Percentiles rank a stretch among this genome's conserved stretches.
Conservation (phyloP, 2,797 vertebrate species). For the Scarus forsteni region DNA sequence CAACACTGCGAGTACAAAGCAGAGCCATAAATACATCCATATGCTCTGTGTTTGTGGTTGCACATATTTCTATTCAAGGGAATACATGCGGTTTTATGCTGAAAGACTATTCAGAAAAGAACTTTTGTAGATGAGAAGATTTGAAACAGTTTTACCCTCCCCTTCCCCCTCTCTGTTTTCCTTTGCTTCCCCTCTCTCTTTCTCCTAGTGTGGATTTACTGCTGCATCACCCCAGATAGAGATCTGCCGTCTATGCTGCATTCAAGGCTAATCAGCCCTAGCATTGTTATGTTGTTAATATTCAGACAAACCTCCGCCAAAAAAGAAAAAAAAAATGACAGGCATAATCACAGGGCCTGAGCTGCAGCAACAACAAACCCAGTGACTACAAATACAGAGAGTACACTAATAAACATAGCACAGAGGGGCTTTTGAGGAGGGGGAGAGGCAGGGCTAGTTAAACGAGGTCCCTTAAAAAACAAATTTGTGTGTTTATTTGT, state of each 20-base stretch:
- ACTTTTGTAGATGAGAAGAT: slow-evolving; percentile 83
- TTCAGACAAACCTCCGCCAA: slow-evolving; percentile 65
- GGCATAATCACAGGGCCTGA: slow-evolving; percentile 72
- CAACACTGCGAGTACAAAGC: slow-evolving; percentile 78
- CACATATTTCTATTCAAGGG: slow-evolving; percentile 82
- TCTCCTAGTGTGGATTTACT: slow-evolving; percentile 65
- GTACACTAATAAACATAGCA: slow-evolving; percentile 65
- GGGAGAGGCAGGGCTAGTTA: slow-evolving; percentile 28
- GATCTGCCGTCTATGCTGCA: slow-evolving; percentile 60
- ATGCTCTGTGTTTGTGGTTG: slow-evolving; percentile 83
- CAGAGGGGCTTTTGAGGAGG: slow-evolving; percentile 54
- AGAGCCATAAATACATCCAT: slow-evolving; percentile 83
- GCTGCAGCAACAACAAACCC: slow-evolving; percentile 44
- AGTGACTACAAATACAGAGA: slow-evolving; percentile 55
- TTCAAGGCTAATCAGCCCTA: slow-evolving; percentile 76
- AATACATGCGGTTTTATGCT: slow-evolving; percentile 82
- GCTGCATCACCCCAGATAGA: slow-evolving; percentile 70
- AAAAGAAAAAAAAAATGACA: slow-evolving; percentile 37
- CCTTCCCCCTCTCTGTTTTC: slow-evolving; percentile 19
- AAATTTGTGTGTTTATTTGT: slow-evolving; percentile 61
- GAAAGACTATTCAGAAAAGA: slow-evolving; percentile 82
- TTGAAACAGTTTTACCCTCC: slow-evolving; percentile 60
- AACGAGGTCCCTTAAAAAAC: slow-evolving; percentile 41
- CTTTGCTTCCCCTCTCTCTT: slow-evolving; percentile 46
- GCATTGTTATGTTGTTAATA: slow-evolving; percentile 75